phyloP scores from a whole-genome alignment of 2,797 vertebrate species.

The Pipistrellus pygmaeus region DNA sequence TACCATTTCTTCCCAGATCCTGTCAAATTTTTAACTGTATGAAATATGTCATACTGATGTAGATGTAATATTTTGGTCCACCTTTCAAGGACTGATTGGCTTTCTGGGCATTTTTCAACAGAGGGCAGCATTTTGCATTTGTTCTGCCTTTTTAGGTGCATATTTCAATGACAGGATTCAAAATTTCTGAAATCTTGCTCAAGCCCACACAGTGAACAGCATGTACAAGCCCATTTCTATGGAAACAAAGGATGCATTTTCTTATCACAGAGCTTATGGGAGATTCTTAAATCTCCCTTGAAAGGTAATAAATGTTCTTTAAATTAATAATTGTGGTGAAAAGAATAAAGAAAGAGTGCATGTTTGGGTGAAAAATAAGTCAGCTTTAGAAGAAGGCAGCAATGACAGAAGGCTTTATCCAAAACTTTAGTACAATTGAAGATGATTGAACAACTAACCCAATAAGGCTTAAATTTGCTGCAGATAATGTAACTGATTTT shows the following conservation, averaged over 20 bases:
- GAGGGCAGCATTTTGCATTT: conserved; percentile 62
- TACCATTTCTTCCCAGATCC: not conserved
- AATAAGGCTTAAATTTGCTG: not conserved
- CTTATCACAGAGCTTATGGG: conserved; percentile 39
- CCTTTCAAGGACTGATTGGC: not conserved
- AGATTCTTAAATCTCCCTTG: conserved; percentile 15
- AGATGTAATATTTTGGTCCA: not conserved
- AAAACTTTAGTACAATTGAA: not conserved
- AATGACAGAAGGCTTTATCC: not conserved
- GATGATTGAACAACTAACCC: not conserved
- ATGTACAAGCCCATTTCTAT: not conserved
- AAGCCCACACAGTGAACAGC: not conserved
- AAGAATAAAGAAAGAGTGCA: not conserved
- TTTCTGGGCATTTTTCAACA: conserved; percentile 44
- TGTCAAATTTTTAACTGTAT: not conserved
- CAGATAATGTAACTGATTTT: not conserved
- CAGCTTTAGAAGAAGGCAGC: not conserved
- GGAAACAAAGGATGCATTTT: conserved; percentile 50
- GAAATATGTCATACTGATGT: not conserved
- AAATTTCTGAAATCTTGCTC: conserved; percentile 35
- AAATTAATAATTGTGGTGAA: conserved; percentile 43
- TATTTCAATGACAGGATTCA: not conserved
- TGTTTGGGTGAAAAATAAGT: not conserved
- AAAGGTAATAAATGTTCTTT: conserved; percentile 19
- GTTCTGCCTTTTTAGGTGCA: not conserved